These are phyloP conservation scores for Tetranychus urticae DNA, from an alignment of 1,140 invertebrate genomes.

Conservation along the genomic window DNA sequence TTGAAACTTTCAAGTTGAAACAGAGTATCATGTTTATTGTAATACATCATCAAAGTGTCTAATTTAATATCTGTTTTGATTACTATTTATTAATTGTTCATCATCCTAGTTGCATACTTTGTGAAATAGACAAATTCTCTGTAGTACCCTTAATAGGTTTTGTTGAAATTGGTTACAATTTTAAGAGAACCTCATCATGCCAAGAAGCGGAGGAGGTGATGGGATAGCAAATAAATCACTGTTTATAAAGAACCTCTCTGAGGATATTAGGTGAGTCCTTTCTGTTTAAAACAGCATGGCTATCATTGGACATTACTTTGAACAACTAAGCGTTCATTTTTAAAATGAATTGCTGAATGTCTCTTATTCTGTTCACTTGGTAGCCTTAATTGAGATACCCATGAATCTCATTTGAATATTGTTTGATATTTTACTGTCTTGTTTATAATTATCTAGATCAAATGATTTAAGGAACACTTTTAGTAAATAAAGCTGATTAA, in stretches of 20 bases:
- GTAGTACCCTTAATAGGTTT: too few species aligned
- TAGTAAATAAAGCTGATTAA: constrained; percentile 27
- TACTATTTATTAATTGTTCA: too few species aligned
- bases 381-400: not conserved
- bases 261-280: not conserved
- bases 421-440: not conserved
- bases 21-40: too few species aligned
- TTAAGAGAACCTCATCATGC: too few species aligned
- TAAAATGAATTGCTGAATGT: not conserved
- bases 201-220: not conserved
- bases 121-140: too few species aligned
- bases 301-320: not conserved
- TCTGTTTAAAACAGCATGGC: not conserved
- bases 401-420: not conserved
- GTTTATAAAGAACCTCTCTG: not conserved
- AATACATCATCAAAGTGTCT: too few species aligned
- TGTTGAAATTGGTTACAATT: too few species aligned
- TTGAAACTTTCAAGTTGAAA: too few species aligned
- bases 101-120: too few species aligned
- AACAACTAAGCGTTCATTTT: not conserved
- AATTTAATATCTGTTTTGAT: too few species aligned
- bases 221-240: not conserved
- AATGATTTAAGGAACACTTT: constrained; percentile 21
- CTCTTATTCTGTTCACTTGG: not conserved
- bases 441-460: not conserved